Evolutionary conservation across 2,888 invertebrate species (phyloP), one percentile per base, ranked within the genome.

Genomic region (Aporophyla lueneburgensis): DNA sequence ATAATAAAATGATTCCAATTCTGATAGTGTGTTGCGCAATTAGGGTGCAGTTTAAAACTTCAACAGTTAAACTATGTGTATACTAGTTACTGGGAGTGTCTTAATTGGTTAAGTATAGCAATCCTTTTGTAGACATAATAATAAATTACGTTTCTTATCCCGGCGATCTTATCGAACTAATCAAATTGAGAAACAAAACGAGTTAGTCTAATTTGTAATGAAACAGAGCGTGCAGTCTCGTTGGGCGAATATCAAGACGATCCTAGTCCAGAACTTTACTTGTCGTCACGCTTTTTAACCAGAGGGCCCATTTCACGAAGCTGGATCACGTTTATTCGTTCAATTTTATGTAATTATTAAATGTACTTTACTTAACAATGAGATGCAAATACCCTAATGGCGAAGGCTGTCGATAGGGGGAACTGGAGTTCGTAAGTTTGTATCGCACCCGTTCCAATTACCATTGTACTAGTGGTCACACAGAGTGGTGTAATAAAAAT

Each of bases 181-280:
- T 71, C 67, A 27, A 27, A 49, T 68, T 66, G 56, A 33, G 75
- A 56, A 74, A 79, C 68, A 69, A 61, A 80, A 66, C 75, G 61
- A 80, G 67, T 51, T 46, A 62, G 51, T 58, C 54, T 43, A 74
- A 82, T 74, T 82, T 58, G 19, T 46, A 12, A 70, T 49, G 54
- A 78, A 83, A 54, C 74, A 59, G 80, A 81, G 72, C 76, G 65
- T 65, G 56, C 2, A 33, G 61, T 73, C 33, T 62, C 43, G 66
- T 72, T 63, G 43, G 10, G 24, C 51, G 27, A 40, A 24, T 61
- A 66, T 43, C 33, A 54, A 12, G 49, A 24, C 51, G 51, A 24
- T 76, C 62, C 63, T 63, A 77, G n/a, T 33, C 6, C 43, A 27
- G n/a, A 72, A 51, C 21, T 21, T 40, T 4, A 24, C 16, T 5